Evolutionary conservation across 2,113 vertebrate genomes (phyloP).

Genomic region (Odontophorus gujanensis): DNA sequence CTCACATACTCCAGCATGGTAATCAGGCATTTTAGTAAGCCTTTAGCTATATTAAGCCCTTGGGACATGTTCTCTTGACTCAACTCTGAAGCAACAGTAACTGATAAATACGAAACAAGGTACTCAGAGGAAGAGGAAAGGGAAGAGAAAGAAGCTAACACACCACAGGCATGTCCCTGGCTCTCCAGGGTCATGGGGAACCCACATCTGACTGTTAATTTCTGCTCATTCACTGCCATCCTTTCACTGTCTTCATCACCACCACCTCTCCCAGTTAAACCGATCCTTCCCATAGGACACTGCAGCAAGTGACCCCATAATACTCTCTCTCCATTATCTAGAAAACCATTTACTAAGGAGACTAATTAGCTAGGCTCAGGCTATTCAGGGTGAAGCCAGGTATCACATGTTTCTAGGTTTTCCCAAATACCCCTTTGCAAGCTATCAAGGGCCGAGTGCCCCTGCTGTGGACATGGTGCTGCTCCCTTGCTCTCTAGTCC

Average conservation of each 20-base stretch:
- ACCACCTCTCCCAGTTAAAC: neutral
- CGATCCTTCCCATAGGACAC: neutral
- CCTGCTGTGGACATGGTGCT: neutral
- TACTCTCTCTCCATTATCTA: neutral
- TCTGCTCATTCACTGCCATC: neutral
- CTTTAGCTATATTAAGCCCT: neutral
- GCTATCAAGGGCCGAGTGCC: neutral
- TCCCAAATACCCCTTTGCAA: rapidly evolving
- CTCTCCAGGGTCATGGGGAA: neutral
- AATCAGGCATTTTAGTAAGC: neutral
- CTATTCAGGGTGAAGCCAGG: neutral
- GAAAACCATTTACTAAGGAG: neutral
- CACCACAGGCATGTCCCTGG: no score
- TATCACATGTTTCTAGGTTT: neutral
- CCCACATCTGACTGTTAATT: neutral
- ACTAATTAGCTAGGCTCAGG: neutral
- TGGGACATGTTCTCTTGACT: neutral
- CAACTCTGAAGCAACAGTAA: no score
- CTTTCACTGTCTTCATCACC: neutral
- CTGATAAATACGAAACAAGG: neutral
- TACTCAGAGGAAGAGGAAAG: neutral
- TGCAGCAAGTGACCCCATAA: neutral
- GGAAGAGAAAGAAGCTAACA: neutral
- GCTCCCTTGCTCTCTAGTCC: neutral
- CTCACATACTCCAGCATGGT: neutral